Base-by-base conservation (phyloP, 2,113 vertebrate species). In the Progne subis region DNA sequence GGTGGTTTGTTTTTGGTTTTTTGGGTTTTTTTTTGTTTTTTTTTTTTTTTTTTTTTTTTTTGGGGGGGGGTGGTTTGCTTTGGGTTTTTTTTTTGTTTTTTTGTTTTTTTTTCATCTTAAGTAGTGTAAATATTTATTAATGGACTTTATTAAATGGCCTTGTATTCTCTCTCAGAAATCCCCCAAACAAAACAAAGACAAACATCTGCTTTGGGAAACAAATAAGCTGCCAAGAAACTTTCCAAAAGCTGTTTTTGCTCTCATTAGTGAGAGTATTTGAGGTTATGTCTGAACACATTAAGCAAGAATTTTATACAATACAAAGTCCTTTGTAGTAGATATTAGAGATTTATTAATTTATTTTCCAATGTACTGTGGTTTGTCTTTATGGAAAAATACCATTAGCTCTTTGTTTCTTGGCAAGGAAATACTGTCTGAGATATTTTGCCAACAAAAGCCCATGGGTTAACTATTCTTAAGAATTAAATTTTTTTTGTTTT, bases 341-440 rank as follows among this genome's bases (percentile, higher is more conserved):
- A 47, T 84, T 91, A 85, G 90, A 61, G 18, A 39, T 95, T 95
- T 95, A 79, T 65, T 95, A 70, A 84, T 43, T 91, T 37, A 46
- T 44, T 83, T 91, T 89, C 55, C 32, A 88, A 5, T 49, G 47
- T 84, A 92, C 90, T 82, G 34, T 88, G 12, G 2, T 90, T 97
- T 95, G 12, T 12, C 46, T 68, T 87, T 74, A 72, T 65, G 55
- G 49, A 65, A 94, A 90, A 95, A 60, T 80, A 56, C 14, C 18
- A 68, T 68, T 26, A 72, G 5, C n/a, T 79, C 23, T 55, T 85
- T 81, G 24, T 76, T 71, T 70, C n/a, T 88, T 86, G 23, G 11
- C 20, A 93, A 63, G 12, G 91, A 79, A 94, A 43, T 60, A 85
- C 49, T 21, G 32, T 37, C 10, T 15, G 61, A 91, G 69, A 82